Base-by-base conservation (phyloP, 2,888 invertebrate genomes). In the Falcaria lacertinaria region DNA sequence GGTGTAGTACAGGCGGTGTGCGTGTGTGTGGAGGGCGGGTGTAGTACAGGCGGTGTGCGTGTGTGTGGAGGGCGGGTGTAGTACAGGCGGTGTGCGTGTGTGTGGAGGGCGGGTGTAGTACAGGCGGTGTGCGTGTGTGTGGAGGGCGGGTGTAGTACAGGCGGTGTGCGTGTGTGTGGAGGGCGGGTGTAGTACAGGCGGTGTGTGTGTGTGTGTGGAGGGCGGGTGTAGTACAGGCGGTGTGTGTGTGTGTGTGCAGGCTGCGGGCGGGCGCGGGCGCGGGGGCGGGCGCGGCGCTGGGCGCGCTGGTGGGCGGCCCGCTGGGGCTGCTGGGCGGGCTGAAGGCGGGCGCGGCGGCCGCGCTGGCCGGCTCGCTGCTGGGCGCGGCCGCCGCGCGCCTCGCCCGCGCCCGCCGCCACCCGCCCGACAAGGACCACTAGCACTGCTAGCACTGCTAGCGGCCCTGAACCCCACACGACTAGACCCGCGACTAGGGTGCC, bases 231-330 rank as follows among this genome's bases (percentile, higher is more conserved):
- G 15, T 14, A 25, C 11, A n/a, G 15, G 5, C 6, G 0, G 33
- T n/a, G n/a, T 8, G 22, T 28, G 11, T 2, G 22, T 13, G 22
- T 6, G 16, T 1, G 36, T 6, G 39, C 59, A 74, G 78, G 43
- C 7, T 78, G 41, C 65, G 69, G 1, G 72, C 57, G 39, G 74
- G 71, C 41, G 71, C 71, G 45, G 58, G 55, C 54, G 64, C 74
- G 28, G 63, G 51, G 45, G 67, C 72, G 15, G 80, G 81, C 16
- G 82, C 80, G 43, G 59, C 57, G 48, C 53, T 58, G 44, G 83
- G 83, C 34, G 78, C 77, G 51, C 57, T 72, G 57, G 49, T 62
- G 51, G 80, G 72, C 8, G 83, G 82, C 0, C 84, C 84, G 4
- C 61, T 73, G 48, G 83, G 85, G 22, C 60, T 80, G 41, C 42